Evolutionary conservation across 30 jellyfish, hydroid and myxozoan species (phyloP), one percentile per base, ranked within the genome.

Genomic region (Cassiopea xamachana): DNA sequence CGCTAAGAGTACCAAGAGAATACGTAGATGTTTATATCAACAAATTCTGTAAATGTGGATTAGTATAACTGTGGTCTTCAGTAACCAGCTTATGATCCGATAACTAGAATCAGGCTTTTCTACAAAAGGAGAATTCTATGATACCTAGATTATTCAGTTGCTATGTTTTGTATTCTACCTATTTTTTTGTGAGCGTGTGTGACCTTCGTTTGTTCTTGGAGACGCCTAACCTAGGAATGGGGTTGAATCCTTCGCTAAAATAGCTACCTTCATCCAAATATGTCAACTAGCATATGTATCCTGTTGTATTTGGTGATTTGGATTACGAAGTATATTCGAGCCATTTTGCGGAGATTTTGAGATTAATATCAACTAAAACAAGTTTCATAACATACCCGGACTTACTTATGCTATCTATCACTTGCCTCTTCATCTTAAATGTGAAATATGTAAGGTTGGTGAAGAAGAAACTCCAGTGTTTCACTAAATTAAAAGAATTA

Each of bases 241-340:
- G 87, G 87, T 60, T 75, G 17, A 51, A 51, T 19, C 72, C 75
- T 50, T 27, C 43, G 0, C 85, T 4, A 55, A 78, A 48, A 62
- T 15, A 78, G 51, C 49, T 78, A 58, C 50, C 49, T 50, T 62
- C 59, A 51, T 78, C 3, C 39, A 39, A 55, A 50, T 78, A 50
- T 78, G 60, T 78, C 51, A 51, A 45, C 74, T 27, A 17, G 51
- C 75, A 51, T 13, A 78, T 48, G 45, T 78, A 50, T 78, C 17
- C 50, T 10, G 12, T 17, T 12, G 8, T 78, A 51, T 51, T 62
- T 49, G 17, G 60, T 50, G 19, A 16, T 50, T 78, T 78, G 75
- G 87, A 78, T 78, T 78, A 51, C 27, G 45, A 69, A 45, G 71
- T 76, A 48, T 78, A 55, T 6, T 16, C 51, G 2, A 8, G 50